Percentiles rank a stretch among this genome's conserved stretches.
These are phyloP conservation scores for Apodemus speciosus DNA, from an alignment of 2,113 vertebrate genomes.

Conservation along the genomic window DNA sequence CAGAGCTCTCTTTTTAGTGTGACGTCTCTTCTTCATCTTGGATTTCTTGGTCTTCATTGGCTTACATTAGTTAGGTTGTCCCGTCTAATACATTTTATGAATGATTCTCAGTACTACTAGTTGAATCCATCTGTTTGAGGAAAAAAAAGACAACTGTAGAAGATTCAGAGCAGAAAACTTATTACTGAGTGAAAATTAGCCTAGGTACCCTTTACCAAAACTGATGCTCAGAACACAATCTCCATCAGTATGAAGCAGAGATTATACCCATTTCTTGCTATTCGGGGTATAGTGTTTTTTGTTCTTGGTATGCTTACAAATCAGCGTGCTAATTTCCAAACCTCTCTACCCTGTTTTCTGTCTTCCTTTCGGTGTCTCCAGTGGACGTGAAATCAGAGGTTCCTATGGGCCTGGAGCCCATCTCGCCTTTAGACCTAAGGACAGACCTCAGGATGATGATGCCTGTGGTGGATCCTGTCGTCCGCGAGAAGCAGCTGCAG, in stretches of 20 bases:
- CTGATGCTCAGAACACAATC: background rate
- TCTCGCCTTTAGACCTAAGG: constrained; percentile 94
- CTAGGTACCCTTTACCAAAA: background rate
- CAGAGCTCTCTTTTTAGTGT: background rate
- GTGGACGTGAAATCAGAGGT: constrained; percentile 95
- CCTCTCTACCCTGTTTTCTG: fast-evolving
- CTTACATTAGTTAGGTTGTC: background rate
- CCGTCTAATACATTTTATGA: background rate
- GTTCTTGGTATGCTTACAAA: background rate
- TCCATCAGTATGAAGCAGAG: background rate
- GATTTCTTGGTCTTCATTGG: background rate
- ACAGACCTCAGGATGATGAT: constrained; percentile 96
- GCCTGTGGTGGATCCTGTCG: constrained; percentile 91
- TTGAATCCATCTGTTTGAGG: constrained; percentile 11
- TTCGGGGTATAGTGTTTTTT: background rate
- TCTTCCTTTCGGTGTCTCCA: constrained; percentile 72
- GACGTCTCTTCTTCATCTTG: background rate
- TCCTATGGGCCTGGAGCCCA: constrained; percentile 90
- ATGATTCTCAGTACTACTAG: background rate
- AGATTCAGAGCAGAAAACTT: background rate
- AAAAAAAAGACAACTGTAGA: background rate
- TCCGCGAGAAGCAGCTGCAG: constrained; percentile 96
- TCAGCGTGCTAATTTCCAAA: background rate
- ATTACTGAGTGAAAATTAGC: background rate
- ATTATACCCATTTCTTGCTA: background rate